phyloP scores from a whole-genome alignment of 2,797 vertebrate species.

The Alauda arvensis region DNA sequence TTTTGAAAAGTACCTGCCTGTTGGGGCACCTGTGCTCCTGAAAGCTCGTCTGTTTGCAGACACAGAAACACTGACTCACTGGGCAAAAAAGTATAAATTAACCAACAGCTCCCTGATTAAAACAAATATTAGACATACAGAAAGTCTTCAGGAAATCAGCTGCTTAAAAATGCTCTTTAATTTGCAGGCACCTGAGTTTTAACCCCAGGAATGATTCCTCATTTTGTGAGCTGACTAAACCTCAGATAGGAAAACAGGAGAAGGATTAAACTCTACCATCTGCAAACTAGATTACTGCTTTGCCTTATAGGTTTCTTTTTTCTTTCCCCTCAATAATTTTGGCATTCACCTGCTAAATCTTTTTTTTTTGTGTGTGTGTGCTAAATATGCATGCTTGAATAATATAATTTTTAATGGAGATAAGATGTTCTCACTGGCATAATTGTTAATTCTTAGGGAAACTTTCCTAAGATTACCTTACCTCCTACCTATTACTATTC shows the following conservation, averaged over 20 bases:
- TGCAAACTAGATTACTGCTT: background rate
- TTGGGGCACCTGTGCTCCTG: constrained; percentile 1
- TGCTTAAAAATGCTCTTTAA: background rate
- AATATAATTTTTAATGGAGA: background rate
- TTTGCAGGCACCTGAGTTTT: background rate
- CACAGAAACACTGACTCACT: constrained; percentile 15
- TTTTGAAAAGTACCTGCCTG: constrained; percentile 56
- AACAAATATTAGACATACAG: background rate
- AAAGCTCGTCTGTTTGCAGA: constrained; percentile 13
- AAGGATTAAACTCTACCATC: background rate
- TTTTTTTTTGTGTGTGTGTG: background rate
- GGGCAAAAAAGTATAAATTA: constrained; percentile 41
- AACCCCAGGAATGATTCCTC: background rate
- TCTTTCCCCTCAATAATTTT: background rate
- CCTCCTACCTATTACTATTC: background rate
- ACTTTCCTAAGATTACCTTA: background rate
- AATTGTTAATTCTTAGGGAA: constrained; percentile 2
- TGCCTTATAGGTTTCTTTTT: background rate
- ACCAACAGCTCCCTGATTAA: constrained; percentile 21
- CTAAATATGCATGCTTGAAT: background rate
- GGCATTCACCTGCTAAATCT: background rate
- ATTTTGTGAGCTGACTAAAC: background rate
- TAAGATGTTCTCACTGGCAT: background rate
- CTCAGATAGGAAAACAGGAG: background rate
- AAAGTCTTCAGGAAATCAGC: background rate